Evolutionary conservation across 2,113 vertebrate genomes (phyloP), one percentile per base, ranked within the genome.

Genomic region (Climacteris rufus): DNA sequence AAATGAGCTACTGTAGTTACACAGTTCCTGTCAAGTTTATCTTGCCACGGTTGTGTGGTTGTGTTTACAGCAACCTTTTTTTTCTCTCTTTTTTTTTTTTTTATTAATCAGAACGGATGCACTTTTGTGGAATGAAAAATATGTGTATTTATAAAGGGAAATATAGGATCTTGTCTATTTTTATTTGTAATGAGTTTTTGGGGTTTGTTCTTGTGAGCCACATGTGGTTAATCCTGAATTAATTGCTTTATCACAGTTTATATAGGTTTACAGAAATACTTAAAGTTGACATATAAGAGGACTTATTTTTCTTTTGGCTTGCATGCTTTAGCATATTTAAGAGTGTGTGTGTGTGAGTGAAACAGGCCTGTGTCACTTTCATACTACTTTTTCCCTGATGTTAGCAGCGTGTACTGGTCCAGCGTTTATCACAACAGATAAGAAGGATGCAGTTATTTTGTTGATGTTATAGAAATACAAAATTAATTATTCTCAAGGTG

Each of bases 11-110:
- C 79, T 59, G 64, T 75, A 89, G 77, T 89, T 93, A 64, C 77
- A 85, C 60, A 94, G 93, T 89, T 95, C 79, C 94, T 94, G 89
- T 96, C 90, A 94, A 83, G 59, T 96, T 96, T 95, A 74, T 95
- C 86, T 94, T 49, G 50, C 37, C 24, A n/a, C n/a, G 35, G 15
- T 74, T 77, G 22, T 93, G 60, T 78, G 35, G 33, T 75, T 83
- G 17, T 90, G 64, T 92, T 96, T 83, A 75, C 2, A 9, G 35
- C 12, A 7, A 23, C 1, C 4, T 11, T 31, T 15, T 31, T n/a
- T 21, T 20, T 25, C 8, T 10, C 8, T 14, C 21, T 10, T 31
- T 40, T 16, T n/a, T 40, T 33, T 19, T 40, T 47, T 53, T 52
- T 39, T 39, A 56, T 45, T 0, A 3, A n/a, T 47, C 12, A 1